Conservation (phyloP, 1,140 invertebrate species). For the Leptinotarsa defecta region DNA sequence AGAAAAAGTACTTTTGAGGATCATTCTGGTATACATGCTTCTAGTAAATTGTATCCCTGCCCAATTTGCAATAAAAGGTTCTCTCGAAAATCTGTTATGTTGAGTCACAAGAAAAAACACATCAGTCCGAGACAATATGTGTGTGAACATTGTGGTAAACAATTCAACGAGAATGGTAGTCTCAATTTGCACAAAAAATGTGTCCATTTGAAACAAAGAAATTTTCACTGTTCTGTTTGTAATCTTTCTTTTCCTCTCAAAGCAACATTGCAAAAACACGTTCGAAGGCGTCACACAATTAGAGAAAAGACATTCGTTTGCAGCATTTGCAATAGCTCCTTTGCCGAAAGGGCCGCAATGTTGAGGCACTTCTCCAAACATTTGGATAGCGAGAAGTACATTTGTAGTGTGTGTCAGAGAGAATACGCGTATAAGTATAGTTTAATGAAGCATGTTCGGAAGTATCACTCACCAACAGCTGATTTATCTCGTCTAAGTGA, state of each 20-base stretch:
- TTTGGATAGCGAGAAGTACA: background rate
- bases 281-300: background rate
- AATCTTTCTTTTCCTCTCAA: constrained; percentile 6
- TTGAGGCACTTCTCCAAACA: background rate
- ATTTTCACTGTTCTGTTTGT: background rate
- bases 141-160: background rate
- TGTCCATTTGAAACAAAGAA: background rate
- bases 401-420: background rate
- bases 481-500: background rate
- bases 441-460: background rate
- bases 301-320: background rate
- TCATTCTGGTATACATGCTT: background rate
- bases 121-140: background rate
- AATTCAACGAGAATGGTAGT: background rate
- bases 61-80: background rate
- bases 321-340: background rate
- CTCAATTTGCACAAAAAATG: constrained; percentile 1
- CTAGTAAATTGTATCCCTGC: background rate
- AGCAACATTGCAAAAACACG: background rate
- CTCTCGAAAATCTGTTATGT: background rate
- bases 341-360: background rate
- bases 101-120: background rate
- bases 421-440: background rate
- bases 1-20: background rate
- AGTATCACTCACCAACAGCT: background rate